A percentile compares a stretch with the other conserved stretches of the same genome.
Conservation (phyloP, 2,888 invertebrate genomes). For the Syrista parreyssii region DNA sequence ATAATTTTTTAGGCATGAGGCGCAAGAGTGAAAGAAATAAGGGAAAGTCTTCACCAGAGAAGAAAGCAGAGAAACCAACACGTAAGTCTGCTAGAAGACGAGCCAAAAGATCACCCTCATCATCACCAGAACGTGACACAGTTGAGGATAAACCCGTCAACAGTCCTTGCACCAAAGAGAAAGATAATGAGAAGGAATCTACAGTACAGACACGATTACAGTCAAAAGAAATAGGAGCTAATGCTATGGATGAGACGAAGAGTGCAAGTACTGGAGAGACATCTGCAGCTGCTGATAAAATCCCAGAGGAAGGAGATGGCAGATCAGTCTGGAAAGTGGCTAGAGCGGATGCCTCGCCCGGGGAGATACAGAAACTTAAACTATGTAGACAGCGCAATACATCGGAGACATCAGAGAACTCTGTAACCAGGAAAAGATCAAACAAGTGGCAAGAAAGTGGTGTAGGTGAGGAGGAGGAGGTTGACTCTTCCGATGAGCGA, state of each 20-base stretch:
- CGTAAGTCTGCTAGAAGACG: conserved; percentile 69
- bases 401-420: conserved; percentile 59
- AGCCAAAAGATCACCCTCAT: conserved; percentile 70
- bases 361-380: conserved; percentile 75
- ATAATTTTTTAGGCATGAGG: conserved; percentile 70
- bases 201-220: conserved; percentile 24
- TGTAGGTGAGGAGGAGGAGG: conserved; percentile 61
- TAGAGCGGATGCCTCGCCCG: conserved; percentile 66
- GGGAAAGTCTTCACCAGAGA: conserved; percentile 75
- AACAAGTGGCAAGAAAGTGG: conserved; percentile 58
- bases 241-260: background rate
- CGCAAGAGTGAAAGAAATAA: conserved; percentile 80
- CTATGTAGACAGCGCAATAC: conserved; percentile 71
- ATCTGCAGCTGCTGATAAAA: conserved; percentile 11
- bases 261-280: background rate
- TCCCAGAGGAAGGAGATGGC: conserved; percentile 46
- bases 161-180: conserved; percentile 49
- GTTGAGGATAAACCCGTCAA: conserved; percentile 65
- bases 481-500: conserved; percentile 61
- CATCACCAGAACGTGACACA: conserved; percentile 68
- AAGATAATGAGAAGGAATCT: conserved; percentile 34
- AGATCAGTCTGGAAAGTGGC: conserved; percentile 67
- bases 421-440: conserved; percentile 56
- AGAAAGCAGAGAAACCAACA: conserved; percentile 70
- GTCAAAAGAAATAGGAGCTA: background rate